phyloP scores from a whole-genome alignment of 1,140 invertebrate species.

The Camponotus vicinus region DNA sequence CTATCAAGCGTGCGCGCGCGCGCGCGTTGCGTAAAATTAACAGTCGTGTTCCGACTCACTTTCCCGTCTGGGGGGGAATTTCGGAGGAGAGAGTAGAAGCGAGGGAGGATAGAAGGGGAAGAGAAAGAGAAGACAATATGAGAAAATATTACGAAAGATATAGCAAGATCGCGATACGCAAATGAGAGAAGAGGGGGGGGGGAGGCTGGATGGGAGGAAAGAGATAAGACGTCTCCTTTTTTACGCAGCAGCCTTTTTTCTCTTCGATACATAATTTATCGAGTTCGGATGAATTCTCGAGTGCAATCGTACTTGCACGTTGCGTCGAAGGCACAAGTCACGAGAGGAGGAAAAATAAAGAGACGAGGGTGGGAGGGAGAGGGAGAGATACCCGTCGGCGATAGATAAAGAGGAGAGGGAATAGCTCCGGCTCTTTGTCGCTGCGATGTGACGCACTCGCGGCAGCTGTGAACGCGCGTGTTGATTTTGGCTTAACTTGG shows the following conservation, averaged over 20 bases:
- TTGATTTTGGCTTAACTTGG: constrained; percentile 65
- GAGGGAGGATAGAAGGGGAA: no score
- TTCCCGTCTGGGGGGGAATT: constrained; percentile 80
- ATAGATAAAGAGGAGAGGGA: constrained; percentile 44
- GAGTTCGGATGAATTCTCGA: neutral
- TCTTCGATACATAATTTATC: constrained; percentile 7
- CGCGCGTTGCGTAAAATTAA: constrained; percentile 81
- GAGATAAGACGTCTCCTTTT: neutral
- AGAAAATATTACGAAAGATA: constrained; percentile 14
- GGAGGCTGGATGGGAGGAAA: neutral
- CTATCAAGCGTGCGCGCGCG: constrained; percentile 31
- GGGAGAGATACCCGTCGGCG: no score
- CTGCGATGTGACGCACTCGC: constrained; percentile 68
- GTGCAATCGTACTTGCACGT: neutral
- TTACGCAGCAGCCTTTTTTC: constrained; percentile 23
- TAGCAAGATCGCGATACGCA: neutral
- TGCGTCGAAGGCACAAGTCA: neutral
- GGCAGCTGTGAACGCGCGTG: constrained; percentile 61
- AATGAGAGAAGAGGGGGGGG: neutral
- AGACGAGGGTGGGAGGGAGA: constrained; percentile 5
- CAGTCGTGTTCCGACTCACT: constrained; percentile 80
- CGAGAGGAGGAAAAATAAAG: neutral
- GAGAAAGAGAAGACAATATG: neutral
- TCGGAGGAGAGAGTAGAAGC: constrained; percentile 68
- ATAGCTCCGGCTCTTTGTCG: constrained; percentile 64